phyloP scores from a whole-genome alignment of 2,113 vertebrate species.

The Equus przewalskii region DNA sequence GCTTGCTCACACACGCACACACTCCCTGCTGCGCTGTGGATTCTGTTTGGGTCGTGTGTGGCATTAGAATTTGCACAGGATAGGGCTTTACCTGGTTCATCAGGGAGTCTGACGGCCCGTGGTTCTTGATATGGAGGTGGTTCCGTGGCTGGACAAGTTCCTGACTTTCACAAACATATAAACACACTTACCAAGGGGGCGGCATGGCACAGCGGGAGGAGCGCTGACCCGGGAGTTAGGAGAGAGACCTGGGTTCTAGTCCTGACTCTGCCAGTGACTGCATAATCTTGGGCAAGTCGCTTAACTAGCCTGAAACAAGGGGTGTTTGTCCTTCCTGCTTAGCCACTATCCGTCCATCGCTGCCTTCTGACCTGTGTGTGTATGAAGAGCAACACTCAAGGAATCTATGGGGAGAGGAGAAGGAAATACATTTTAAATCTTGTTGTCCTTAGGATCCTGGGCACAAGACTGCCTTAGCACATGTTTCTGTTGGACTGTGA shows the following conservation, averaged over 20 bases:
- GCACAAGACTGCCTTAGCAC: not conserved
- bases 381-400: not conserved
- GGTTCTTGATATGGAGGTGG: not conserved
- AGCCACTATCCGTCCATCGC: not conserved
- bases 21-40: not conserved
- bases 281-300: not conserved
- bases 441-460: not conserved
- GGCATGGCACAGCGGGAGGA: not conserved
- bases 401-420: not conserved
- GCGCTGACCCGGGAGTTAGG: fast-evolving
- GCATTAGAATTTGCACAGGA: fast-evolving
- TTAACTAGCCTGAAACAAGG: not conserved
- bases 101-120: not conserved
- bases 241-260: not conserved
- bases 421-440: not conserved
- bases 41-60: fast-evolving
- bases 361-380: not conserved
- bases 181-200: not conserved
- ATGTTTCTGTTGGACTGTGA: not conserved
- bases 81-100: fast-evolving
- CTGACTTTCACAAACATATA: not conserved
- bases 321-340: not conserved
- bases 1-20: not conserved
- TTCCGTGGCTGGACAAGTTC: not conserved
- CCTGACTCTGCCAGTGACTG: not conserved